A percentile compares a stretch with the other conserved stretches of the same genome.
phyloP scores from a whole-genome alignment of 2,888 invertebrate species.

The Hyppa rectilinea region DNA sequence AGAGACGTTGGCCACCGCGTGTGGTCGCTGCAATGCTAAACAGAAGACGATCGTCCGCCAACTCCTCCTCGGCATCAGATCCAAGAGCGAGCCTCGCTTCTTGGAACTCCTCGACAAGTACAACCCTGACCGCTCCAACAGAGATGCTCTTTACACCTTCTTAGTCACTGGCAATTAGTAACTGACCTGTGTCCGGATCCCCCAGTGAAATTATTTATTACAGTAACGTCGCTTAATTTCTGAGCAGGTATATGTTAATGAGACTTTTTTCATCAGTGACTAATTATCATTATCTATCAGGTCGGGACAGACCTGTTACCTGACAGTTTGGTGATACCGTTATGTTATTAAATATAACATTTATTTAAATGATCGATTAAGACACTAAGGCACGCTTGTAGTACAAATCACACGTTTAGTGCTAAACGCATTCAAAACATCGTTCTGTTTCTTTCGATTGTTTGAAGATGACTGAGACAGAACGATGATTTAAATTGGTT shows the following conservation, averaged over 20 bases:
- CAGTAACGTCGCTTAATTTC: conserved; percentile 2
- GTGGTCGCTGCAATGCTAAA: conserved; percentile 92
- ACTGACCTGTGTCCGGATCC: neutral
- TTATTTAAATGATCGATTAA: conserved; percentile 3
- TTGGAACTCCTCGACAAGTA: conserved; percentile 93
- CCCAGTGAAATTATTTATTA: neutral
- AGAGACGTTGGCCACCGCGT: conserved; percentile 92
- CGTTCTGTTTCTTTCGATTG: neutral
- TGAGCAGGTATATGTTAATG: neutral
- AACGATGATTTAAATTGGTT: neutral
- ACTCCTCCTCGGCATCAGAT: conserved; percentile 92
- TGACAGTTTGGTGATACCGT: conserved; percentile 38
- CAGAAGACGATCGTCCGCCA: conserved; percentile 91
- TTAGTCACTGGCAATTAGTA: conserved; percentile 86
- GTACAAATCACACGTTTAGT: neutral
- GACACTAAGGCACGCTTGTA: neutral
- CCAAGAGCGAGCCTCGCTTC: conserved; percentile 93
- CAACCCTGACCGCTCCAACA: conserved; percentile 93
- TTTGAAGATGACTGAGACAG: too few relatives aligned
- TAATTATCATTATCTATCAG: neutral
- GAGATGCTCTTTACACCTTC: conserved; percentile 91
- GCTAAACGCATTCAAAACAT: neutral
- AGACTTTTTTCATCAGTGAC: conserved; percentile 10
- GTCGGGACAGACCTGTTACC: conserved; percentile 1
- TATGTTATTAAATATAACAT: conserved; percentile 9